Base-by-base conservation (phyloP, 2,113 vertebrate species). In the Antidorcas marsupialis region DNA sequence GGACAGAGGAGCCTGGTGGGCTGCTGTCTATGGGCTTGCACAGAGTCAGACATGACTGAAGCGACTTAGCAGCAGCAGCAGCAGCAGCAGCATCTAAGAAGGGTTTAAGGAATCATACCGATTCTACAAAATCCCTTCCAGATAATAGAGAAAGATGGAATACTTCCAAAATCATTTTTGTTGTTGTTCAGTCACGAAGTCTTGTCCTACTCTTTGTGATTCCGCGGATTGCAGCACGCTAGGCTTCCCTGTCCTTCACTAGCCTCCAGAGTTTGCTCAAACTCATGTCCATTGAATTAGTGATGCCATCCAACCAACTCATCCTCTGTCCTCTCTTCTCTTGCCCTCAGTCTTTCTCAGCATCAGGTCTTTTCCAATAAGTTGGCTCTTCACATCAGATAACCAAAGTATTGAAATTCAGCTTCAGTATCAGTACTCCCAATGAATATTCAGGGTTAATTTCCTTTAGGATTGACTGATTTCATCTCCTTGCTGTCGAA, bases 1-100 rank as follows among this genome's bases (percentile, higher is more conserved):
- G 19, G 71, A 39, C 71, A 74, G 36, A 74, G 21, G 5, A 43
- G 5, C 36, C 36, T 43, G 36, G 21, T 39, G 11, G 67, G 36
- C 67, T 39, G 19, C 67, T 0, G 0, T 74, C 11, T 25, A 7
- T 74, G 21, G 36, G 5, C 3, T 36, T 25, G 11, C 67, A 74
- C 8, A 74, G n/a, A 25, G 67, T 25, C 0, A 0, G n/a, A 74
- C 21, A 25, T 39, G n/a, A 39, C 21, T 74, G 16, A 67, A n/a
- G 64, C 2, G 8, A 67, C 7, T 67, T n/a, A 9, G 45, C 45
- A 45, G 59, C 14, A 62, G 60, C 28, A 16, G 60, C 60, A 60
- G 57, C 11, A 64, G 64, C 64, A 71, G 33, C 33, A 67, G 62
- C 62, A 67, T 67, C n/a, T 71, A 71, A 11, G n/a, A 71, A 71